A percentile compares a stretch with the other conserved stretches of the same genome.
phyloP scores from a whole-genome alignment of 2,113 vertebrate species.

The Panthera tigris region DNA sequence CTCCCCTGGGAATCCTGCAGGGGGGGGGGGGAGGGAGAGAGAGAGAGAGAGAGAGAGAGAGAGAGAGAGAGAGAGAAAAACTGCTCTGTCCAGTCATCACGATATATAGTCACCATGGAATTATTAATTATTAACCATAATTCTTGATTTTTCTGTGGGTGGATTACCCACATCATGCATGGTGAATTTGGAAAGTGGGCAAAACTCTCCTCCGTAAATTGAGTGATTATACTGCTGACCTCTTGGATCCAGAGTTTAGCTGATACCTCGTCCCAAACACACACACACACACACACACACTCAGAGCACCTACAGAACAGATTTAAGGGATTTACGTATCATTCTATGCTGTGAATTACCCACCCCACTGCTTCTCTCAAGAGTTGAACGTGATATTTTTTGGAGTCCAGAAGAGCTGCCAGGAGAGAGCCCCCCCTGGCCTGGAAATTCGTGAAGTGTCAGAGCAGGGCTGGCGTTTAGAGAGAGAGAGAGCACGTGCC shows the following conservation, averaged over 20 bases:
- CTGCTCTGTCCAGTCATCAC: neutral
- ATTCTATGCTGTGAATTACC: neutral
- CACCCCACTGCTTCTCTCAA: neutral
- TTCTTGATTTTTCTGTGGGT: neutral
- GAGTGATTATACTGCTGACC: neutral
- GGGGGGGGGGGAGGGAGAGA: too few relatives aligned
- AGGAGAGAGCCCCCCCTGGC: neutral
- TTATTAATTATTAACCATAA: neutral
- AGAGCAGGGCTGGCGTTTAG: neutral
- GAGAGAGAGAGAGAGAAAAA: neutral
- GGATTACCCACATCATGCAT: neutral
- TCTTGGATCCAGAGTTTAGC: neutral
- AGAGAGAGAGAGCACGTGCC: neutral
- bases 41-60: neutral
- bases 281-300: neutral
- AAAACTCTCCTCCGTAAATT: neutral
- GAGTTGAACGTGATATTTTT: neutral
- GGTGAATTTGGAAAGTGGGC: neutral
- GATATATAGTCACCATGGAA: neutral
- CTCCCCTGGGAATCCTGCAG: neutral
- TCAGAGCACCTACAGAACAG: neutral
- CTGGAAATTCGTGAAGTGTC: neutral
- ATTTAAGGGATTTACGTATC: neutral
- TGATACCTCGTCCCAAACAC: neutral
- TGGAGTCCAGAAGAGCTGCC: neutral